Base-by-base conservation (phyloP, 2,113 vertebrate species). In the Spheniscus mendiculus region DNA sequence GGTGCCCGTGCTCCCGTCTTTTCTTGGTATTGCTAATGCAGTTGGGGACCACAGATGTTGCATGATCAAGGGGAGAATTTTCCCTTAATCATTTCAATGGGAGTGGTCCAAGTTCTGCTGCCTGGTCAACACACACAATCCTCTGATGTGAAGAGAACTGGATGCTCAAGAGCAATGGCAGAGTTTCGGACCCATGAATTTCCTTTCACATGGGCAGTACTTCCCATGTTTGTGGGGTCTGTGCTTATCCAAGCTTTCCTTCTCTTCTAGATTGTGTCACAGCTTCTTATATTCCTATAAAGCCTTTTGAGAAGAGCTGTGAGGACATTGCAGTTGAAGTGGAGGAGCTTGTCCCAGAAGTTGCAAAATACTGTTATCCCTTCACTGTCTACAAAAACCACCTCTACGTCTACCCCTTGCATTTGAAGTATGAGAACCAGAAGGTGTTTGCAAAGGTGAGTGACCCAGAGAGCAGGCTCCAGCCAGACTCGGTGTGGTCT, bases 361-460 rank as follows among this genome's bases (percentile, higher is more conserved):
- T 99, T 88, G 99, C 99, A 77, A 99, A 99, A 97, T 99, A 99
- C 94, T 99, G 98, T 97, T 99, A 99, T 85, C 99, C 99, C 12
- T 99, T 99, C 97, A 99, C 99, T 40, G 96, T 98, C 91, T 99
- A 99, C 98, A 99, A 99, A 98, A 99, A 99, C 97, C 99, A 99
- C 55, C 98, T 99, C 58, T 99, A 99, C 4, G 80, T 99, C 79
- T 99, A 99, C 96, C 99, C 99, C 8, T 91, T 99, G 96, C 99
- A 99, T 93, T 97, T 99, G 95, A 99, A 99, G 96, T 99, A 99
- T 2, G 99, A 99, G 95, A 99, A 98, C 98, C 99, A 99, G 98
- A 99, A 99, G 97, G 98, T 98, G 59, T 99, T 99, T 98, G 99
- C 99, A 20, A 99, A 99, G 99, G 99, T 99, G 97, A 73, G 98